Percentiles rank a stretch among this genome's conserved stretches.
phyloP scores from a whole-genome alignment of 2,797 vertebrate species.

The Eleutherodactylus coqui region DNA sequence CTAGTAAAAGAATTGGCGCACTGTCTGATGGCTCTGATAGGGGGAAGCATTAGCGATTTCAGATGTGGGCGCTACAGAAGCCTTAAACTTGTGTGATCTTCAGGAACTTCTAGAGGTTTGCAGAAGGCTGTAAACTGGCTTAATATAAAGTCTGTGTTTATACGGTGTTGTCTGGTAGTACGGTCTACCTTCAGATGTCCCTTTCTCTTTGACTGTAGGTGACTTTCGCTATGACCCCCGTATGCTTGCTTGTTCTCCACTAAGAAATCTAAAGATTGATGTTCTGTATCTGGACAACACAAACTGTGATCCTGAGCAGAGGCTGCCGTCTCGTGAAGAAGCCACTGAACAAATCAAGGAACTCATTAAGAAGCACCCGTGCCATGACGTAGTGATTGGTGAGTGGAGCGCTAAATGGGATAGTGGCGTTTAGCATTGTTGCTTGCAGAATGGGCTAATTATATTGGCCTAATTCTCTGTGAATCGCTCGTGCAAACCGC shows the following conservation, averaged over 20 bases:
- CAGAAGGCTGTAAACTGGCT: too few species aligned
- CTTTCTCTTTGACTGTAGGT: conserved; percentile 74
- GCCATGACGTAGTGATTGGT: conserved; percentile 88
- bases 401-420: conserved; percentile 63
- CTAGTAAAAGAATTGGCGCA: too few species aligned
- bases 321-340: conserved; percentile 82
- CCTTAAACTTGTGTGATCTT: too few species aligned
- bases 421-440: neutral
- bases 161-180: neutral
- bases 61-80: too few species aligned
- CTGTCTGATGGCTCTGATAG: too few species aligned
- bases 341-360: conserved; percentile 86
- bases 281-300: conserved; percentile 95
- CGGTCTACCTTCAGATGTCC: neutral
- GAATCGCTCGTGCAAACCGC: too few species aligned
- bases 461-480: too few species aligned
- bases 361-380: conserved; percentile 85
- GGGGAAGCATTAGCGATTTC: too few species aligned
- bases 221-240: conserved; percentile 89
- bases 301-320: conserved; percentile 84
- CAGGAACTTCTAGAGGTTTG: too few species aligned
- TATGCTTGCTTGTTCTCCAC: conserved; percentile 83
- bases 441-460: neutral
- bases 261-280: conserved; percentile 83
- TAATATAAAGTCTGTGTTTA: too few species aligned